Percentiles rank a stretch among this genome's conserved stretches.
Conservation (phyloP, 2,888 invertebrate genomes). For the Hirtodrosophila trivittata region DNA sequence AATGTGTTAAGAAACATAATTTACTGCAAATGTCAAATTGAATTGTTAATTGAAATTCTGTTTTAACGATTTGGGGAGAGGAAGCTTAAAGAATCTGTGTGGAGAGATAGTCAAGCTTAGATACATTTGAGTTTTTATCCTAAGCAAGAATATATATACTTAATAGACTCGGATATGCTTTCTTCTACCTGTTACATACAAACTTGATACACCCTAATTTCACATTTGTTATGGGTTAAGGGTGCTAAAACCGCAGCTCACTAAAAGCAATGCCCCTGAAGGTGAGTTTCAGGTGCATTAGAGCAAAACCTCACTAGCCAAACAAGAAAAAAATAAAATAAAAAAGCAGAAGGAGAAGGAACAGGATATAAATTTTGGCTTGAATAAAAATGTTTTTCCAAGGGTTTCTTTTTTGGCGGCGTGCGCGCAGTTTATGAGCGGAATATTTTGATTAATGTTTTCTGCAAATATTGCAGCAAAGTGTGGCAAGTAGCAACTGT, state of each 20-base stretch:
- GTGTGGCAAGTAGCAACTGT: conserved; percentile 14
- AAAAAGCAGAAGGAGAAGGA: conserved; percentile 2
- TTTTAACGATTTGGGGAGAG: too few relatives aligned
- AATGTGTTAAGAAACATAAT: too few relatives aligned
- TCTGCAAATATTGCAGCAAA: conserved; percentile 30
- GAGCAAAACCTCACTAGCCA: conserved; percentile 28
- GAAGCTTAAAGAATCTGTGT: too few relatives aligned
- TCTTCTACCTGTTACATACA: too few relatives aligned
- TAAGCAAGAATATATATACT: too few relatives aligned
- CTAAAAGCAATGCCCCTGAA: conserved; percentile 53
- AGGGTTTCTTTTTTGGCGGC: conserved; percentile 20
- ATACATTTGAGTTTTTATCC: too few relatives aligned
- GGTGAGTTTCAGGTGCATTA: conserved; percentile 49
- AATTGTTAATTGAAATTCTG: too few relatives aligned
- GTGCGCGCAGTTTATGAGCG: conserved; percentile 61
- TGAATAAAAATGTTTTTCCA: conserved; percentile 54
- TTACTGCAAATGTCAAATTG: too few relatives aligned
- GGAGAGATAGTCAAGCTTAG: too few relatives aligned
- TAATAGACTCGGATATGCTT: too few relatives aligned
- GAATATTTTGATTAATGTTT: conserved; percentile 71
- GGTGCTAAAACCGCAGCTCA: conserved; percentile 15
- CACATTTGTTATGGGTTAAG: too few relatives aligned
- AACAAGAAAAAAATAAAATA: conserved; percentile 10
- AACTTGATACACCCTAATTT: too few relatives aligned
- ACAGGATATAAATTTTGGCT: conserved; percentile 29